phyloP scores from a whole-genome alignment of 1,140 invertebrate genomes.

The Drosophila asahinai region DNA sequence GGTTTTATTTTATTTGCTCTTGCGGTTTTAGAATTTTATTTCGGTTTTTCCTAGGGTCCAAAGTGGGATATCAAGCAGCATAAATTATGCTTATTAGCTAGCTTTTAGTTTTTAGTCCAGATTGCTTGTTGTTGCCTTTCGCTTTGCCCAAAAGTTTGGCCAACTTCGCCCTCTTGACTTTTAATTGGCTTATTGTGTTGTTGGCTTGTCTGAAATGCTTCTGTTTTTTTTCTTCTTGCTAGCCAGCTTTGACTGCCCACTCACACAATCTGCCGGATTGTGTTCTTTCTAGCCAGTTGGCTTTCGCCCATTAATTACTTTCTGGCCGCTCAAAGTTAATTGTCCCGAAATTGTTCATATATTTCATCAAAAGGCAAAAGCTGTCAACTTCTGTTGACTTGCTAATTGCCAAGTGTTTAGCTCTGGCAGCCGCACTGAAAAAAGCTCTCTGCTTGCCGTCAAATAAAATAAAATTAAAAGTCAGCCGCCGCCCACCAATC shows the following conservation, averaged over 20 bases:
- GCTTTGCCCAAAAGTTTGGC: conserved; percentile 48
- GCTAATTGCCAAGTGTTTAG: conserved; percentile 76
- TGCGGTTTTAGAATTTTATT: conserved; percentile 34
- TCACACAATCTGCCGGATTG: conserved; percentile 41
- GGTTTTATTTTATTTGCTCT: conserved; percentile 35
- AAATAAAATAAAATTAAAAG: conserved; percentile 11
- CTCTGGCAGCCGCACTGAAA: conserved; percentile 36
- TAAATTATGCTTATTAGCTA: conserved; percentile 61
- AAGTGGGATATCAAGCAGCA: conserved; percentile 36
- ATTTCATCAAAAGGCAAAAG: conserved; percentile 57
- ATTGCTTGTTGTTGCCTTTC: conserved; percentile 34
- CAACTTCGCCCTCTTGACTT: conserved; percentile 47
- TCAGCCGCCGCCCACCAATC: conserved; percentile 43
- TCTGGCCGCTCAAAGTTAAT: conserved; percentile 51
- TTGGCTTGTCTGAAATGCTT: conserved; percentile 57
- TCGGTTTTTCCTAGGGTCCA: conserved; percentile 1
- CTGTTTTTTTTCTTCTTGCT: conserved; percentile 1
- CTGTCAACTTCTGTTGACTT: conserved; percentile 72
- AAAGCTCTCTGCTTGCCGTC: conserved; percentile 5
- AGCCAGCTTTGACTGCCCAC: conserved; percentile 30
- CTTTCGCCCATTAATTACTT: conserved; percentile 43
- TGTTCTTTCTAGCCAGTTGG: conserved; percentile 34
- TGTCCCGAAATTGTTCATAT: conserved; percentile 47
- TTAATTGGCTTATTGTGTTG: conserved; percentile 76
- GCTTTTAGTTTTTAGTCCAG: conserved; percentile 10